Base-by-base conservation (phyloP, 2,888 invertebrate genomes). In the Myathropa florea region DNA sequence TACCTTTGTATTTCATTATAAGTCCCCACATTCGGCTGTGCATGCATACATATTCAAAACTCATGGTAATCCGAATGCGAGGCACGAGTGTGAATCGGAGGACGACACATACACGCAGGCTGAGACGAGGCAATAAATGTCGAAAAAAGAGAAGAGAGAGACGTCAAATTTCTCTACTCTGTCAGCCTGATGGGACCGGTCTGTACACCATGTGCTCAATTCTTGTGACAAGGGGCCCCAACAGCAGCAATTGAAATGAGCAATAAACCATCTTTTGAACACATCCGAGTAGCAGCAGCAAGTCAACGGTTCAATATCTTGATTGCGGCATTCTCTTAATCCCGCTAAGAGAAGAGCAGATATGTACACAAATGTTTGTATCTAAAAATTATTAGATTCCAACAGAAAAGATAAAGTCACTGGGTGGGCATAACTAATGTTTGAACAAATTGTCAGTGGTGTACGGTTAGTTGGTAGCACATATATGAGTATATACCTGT, bases 81-180 rank as follows among this genome's bases (percentile, higher is more conserved):
- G 67, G 80, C 80, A 67, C 72, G 71, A 65, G 39, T 57, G 12
- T 57, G n/a, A 64, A 23, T 6, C 28, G 28, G 28, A 28, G 28
- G 28, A 28, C 4, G 64, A 65, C 30, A 59, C n/a, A 57, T 59
- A 79, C 46, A n/a, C 46, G n/a, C 30, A 39, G 6, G 33, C n/a
- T n/a, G n/a, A n/a, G n/a, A n/a, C n/a, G 7, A 33, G 9, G 0
- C 30, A 30, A 7, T 1, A 30, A n/a, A n/a, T n/a, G n/a, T n/a
- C n/a, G 9, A 30, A 2, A 10, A 4, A 30, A 14, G n/a, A n/a
- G n/a, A n/a, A 0, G n/a, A n/a, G 14, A 39, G 39, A 39, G 39
- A 30, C 30, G 10, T 28, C 28, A 28, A 28, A 28, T 28, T 7
- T 28, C 28, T 28, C 28, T 28, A 7, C 28, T 28, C 28, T 28